Conservation (phyloP, 2,797 vertebrate species). For the Micrastur ruficollis region DNA sequence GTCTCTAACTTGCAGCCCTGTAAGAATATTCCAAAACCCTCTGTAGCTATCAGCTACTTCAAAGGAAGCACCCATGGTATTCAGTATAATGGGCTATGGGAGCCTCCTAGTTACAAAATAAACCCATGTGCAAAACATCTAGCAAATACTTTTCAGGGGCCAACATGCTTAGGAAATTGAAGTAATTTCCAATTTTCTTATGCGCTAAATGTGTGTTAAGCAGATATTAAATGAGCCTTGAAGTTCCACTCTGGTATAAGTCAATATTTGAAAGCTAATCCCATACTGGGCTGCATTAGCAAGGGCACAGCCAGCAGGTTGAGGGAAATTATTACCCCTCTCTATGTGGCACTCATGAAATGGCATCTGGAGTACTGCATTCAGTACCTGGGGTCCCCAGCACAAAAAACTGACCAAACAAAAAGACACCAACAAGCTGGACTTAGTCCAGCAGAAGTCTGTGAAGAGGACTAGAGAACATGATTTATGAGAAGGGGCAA, state of each 20-base stretch:
- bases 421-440: not conserved
- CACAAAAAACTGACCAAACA: not conserved
- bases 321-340: not conserved
- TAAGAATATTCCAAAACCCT: not conserved
- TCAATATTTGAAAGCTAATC: not conserved
- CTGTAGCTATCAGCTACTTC: not conserved
- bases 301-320: not conserved
- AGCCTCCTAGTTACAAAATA: not conserved
- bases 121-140: not conserved
- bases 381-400: not conserved
- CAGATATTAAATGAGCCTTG: not conserved
- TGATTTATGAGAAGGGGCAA: not conserved
- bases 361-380: not conserved
- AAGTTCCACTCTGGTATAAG: not conserved
- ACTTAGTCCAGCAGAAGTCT: not conserved
- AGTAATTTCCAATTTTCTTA: not conserved
- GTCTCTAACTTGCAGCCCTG: not conserved
- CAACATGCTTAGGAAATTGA: not conserved
- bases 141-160: not conserved
- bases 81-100: not conserved
- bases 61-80: not conserved
- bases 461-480: not conserved
- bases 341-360: not conserved
- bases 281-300: not conserved
- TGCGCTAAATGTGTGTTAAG: not conserved